phyloP scores from a whole-genome alignment of 1,140 invertebrate genomes.

The Saccostrea glomerata region DNA sequence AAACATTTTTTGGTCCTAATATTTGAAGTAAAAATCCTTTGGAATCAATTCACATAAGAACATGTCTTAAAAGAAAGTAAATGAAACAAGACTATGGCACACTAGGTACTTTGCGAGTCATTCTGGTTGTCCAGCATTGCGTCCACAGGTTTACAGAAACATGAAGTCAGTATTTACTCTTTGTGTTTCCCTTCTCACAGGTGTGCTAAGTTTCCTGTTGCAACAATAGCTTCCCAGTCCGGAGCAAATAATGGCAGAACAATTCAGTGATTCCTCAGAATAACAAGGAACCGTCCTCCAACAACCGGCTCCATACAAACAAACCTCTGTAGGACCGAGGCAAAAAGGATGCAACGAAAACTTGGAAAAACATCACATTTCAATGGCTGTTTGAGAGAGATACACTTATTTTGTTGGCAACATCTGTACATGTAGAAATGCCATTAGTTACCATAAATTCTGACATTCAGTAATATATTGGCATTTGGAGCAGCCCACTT shows the following conservation, averaged over 20 bases:
- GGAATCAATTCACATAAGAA: background rate
- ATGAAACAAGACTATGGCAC: too few species aligned
- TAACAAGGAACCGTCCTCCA: background rate
- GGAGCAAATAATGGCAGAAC: background rate
- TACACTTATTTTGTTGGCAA: background rate
- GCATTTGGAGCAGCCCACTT: conserved; percentile 26
- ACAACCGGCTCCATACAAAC: background rate
- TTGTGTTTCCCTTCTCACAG: conserved; percentile 21
- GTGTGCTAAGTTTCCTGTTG: background rate
- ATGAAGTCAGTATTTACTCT: background rate
- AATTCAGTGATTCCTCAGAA: background rate
- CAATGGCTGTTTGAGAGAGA: conserved; percentile 17
- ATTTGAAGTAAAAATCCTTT: background rate
- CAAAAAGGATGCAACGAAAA: background rate
- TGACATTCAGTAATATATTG: background rate
- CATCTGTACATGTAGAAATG: conserved; percentile 8
- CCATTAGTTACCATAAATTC: background rate
- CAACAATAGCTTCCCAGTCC: background rate
- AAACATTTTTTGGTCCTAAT: background rate
- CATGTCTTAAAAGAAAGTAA: background rate
- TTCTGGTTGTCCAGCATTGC: background rate
- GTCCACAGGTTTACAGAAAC: background rate
- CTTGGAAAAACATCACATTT: background rate
- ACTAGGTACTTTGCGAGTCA: too few species aligned
- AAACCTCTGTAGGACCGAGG: background rate